Evolutionary conservation across 1,140 invertebrate genomes (phyloP).

Genomic region (Pachyrhynchus sulphureomaculatus): DNA sequence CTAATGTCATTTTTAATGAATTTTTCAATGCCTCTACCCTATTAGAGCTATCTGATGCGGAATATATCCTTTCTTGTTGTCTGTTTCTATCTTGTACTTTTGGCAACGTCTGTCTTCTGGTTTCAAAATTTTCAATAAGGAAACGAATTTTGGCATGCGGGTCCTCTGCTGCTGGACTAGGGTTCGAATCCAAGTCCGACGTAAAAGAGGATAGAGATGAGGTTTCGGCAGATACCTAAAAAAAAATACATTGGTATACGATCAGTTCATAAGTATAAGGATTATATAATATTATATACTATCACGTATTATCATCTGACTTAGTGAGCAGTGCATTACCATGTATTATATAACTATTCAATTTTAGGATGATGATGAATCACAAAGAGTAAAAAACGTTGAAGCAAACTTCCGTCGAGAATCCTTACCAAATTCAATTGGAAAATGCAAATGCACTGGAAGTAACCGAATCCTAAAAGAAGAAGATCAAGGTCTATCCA

Average conservation of each 20-base stretch:
- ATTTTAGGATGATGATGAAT: too few species aligned
- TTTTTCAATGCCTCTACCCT: slow-evolving; percentile 31
- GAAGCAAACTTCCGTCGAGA: too few species aligned
- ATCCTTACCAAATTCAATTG: too few species aligned
- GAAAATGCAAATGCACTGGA: too few species aligned
- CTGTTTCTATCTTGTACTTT: slow-evolving; percentile 3
- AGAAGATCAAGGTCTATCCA: too few species aligned
- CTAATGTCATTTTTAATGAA: slow-evolving; percentile 24
- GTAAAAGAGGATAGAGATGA: slow-evolving; percentile 39
- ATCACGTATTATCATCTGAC: too few species aligned
- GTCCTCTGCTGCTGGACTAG: slow-evolving; percentile 40
- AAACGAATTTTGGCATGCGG: slow-evolving; percentile 38
- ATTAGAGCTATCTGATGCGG: not conserved
- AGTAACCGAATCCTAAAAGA: too few species aligned
- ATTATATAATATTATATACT: too few species aligned
- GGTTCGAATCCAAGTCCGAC: slow-evolving; percentile 46
- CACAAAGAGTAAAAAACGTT: too few species aligned
- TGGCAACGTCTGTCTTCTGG: slow-evolving; percentile 11
- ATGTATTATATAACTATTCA: too few species aligned
- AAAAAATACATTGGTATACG: slow-evolving; percentile 4
- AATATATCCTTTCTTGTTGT: not conserved
- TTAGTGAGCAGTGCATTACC: too few species aligned
- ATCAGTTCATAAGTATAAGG: too few species aligned
- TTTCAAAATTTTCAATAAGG: slow-evolving; percentile 43
- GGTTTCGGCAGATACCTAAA: slow-evolving; percentile 26